Evolutionary conservation across 2,888 invertebrate genomes (phyloP).

Genomic region (Lithophane ornitopus): DNA sequence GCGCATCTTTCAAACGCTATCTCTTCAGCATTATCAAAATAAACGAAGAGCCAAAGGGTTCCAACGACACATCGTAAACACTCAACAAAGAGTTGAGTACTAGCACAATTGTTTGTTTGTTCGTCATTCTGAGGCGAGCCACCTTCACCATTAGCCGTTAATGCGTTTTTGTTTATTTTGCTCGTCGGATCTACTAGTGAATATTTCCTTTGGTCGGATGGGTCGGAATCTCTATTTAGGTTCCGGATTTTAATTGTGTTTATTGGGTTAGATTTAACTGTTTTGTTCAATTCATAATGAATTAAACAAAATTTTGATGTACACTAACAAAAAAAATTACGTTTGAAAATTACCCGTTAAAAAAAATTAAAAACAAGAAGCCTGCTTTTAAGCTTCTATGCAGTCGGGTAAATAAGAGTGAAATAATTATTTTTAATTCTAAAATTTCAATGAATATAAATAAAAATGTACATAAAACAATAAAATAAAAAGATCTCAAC

Average conservation of each 20-base stretch:
- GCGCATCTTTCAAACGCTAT: conserved; percentile 51
- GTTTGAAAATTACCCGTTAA: not conserved
- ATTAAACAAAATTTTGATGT: not conserved
- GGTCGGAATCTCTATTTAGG: conserved; percentile 39
- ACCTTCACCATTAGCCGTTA: conserved; percentile 83
- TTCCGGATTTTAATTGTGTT: conserved; percentile 16
- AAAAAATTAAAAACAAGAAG: not conserved
- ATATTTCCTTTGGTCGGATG: conserved; percentile 58
- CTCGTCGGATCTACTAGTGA: conserved; percentile 55
- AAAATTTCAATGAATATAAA: not conserved
- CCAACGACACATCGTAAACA: conserved; percentile 54
- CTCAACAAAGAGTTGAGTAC: conserved; percentile 62
- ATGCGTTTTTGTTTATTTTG: conserved; percentile 81
- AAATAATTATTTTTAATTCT: not conserved
- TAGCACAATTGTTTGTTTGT: conserved; percentile 80
- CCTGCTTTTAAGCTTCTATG: not conserved
- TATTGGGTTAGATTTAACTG: not conserved
- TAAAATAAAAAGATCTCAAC: conserved; percentile 37
- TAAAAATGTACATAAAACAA: not conserved
- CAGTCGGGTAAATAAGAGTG: not conserved
- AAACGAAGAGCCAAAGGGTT: conserved; percentile 51
- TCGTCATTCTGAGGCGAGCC: conserved; percentile 77
- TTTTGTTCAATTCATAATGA: not conserved
- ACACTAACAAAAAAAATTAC: not conserved
- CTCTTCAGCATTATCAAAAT: conserved; percentile 59